Base-by-base conservation (phyloP, 2,797 vertebrate genomes). In the Cetoscarus ocellatus region DNA sequence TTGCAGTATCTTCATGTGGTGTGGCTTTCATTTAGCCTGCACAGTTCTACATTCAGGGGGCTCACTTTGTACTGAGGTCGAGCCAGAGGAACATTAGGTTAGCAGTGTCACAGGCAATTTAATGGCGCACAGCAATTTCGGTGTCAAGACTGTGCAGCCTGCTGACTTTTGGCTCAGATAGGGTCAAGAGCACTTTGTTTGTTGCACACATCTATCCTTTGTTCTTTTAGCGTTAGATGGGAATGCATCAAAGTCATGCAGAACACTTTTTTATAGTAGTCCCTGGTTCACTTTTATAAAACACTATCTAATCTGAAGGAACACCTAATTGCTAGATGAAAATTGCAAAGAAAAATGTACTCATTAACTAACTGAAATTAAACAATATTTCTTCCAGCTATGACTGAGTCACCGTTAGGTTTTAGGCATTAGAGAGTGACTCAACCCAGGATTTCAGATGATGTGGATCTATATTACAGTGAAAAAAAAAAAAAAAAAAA, bases 51-150 rank as follows among this genome's bases (percentile, higher is more conserved):
- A 47, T 65, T 70, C 73, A 48, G 43, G 34, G 59, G 70, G 53
- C 55, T 50, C 1, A 9, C 42, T 19, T 47, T 57, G 36, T 36
- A 49, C 53, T 39, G 61, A 53, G 54, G 62, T 27, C 48, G 67
- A 56, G 56, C 13, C 0, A 71, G 76, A 75, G 63, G 65, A 66
- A 76, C 42, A 48, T 36, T 27, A 52, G 61, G 44, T 71, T 54
- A 44, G 10, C 50, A 62, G 49, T 67, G 68, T 79, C 58, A 69
- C 50, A n/a, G 44, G 34, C 52, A 76, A 84, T 85, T 50, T 44
- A 36, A 58, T 19, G 3, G 66, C 11, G 15, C 57, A 19, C 35
- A 6, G 50, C 61, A 72, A 72, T 82, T 73, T 69, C 34, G 10
- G 34, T 48, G 61, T 68, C 56, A 45, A 43, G 61, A 77, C 50